Percentiles rank a stretch among this genome's conserved stretches.
These are phyloP conservation scores for Tokudaia tokunoshimensis DNA, from an alignment of 2,797 vertebrate genomes.

Conservation along the genomic window DNA sequence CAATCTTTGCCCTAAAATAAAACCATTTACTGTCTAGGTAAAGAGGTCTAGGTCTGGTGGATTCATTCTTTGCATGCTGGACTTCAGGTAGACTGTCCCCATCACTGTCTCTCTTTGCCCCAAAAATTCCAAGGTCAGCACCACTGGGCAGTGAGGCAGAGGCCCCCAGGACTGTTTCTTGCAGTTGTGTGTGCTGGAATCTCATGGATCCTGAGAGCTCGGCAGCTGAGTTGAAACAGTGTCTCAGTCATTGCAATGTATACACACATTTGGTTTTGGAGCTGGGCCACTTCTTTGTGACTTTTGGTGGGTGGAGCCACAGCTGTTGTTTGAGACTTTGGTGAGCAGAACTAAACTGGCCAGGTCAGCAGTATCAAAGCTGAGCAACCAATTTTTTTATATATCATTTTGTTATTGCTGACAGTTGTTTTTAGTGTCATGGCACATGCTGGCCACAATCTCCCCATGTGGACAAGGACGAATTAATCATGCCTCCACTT, in stretches of 20 bases:
- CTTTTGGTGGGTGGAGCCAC: background rate
- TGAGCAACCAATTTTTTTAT: background rate
- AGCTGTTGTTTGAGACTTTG: background rate
- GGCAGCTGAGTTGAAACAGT: background rate
- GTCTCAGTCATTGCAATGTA: background rate
- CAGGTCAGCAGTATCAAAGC: background rate
- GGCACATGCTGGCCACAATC: too few relatives aligned
- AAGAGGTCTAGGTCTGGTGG: too few relatives aligned
- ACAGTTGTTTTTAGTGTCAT: too few relatives aligned
- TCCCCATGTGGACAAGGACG: too few relatives aligned
- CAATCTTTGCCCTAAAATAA: background rate
- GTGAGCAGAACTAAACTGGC: background rate
- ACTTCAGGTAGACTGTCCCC: too few relatives aligned
- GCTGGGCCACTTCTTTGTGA: too few relatives aligned
- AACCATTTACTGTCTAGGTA: too few relatives aligned
- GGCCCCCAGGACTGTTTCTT: background rate
- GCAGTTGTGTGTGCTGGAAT: background rate
- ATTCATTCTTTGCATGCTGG: too few relatives aligned
- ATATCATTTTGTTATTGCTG: too few relatives aligned
- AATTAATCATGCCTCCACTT: too few relatives aligned
- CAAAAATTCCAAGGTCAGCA: slow-evolving; percentile 49
- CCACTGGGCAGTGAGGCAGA: background rate
- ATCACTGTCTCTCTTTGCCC: slow-evolving; percentile 78
- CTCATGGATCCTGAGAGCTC: background rate
- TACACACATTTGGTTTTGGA: too few relatives aligned